These are phyloP conservation scores for Toxotes lorentzi DNA, from an alignment of 2,797 vertebrate species.

Conservation along the genomic window DNA sequence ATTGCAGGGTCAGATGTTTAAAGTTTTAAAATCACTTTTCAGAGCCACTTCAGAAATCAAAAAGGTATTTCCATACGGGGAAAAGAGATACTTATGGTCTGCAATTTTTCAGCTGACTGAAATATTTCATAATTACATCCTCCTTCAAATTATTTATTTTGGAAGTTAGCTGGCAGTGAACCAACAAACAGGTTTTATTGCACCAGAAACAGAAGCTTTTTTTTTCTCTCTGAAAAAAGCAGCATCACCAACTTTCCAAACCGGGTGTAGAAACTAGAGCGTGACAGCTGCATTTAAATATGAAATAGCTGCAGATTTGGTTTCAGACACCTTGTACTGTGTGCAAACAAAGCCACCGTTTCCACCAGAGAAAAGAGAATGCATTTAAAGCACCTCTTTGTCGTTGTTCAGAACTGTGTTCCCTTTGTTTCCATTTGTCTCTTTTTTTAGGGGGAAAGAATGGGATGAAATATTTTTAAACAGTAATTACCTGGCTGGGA, in stretches of 20 bases:
- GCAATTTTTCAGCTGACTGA: slow-evolving; percentile 2
- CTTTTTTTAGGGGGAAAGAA: slow-evolving; percentile 90
- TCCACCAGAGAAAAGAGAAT: slow-evolving; percentile 80
- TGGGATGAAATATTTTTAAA: slow-evolving; percentile 99
- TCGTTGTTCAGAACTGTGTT: slow-evolving; percentile 86
- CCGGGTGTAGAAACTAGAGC: slow-evolving; percentile 81
- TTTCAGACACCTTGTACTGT: slow-evolving; percentile 86
- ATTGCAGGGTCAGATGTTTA: not conserved
- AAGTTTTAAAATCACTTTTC: slow-evolving; percentile 1
- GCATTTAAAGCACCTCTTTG: slow-evolving; percentile 86
- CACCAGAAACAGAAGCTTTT: slow-evolving; percentile 50
- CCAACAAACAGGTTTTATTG: slow-evolving; percentile 61
- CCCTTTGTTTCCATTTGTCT: slow-evolving; percentile 88
- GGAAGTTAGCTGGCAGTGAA: slow-evolving; percentile 51
- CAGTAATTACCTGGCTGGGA: slow-evolving; percentile 99
- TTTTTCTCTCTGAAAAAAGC: slow-evolving; percentile 61
- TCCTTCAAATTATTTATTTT: slow-evolving; percentile 40
- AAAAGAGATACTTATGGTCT: slow-evolving; percentile 8
- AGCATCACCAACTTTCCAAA: slow-evolving; percentile 78
- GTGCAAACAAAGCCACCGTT: slow-evolving; percentile 84
- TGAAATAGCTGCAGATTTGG: slow-evolving; percentile 85
- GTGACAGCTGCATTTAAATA: slow-evolving; percentile 88
- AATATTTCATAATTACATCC: slow-evolving; percentile 19
- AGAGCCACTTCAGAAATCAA: not conserved
- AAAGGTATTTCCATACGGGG: not conserved